phyloP scores from a whole-genome alignment of 2,797 vertebrate species.

The Xiphophorus birchmanni region DNA sequence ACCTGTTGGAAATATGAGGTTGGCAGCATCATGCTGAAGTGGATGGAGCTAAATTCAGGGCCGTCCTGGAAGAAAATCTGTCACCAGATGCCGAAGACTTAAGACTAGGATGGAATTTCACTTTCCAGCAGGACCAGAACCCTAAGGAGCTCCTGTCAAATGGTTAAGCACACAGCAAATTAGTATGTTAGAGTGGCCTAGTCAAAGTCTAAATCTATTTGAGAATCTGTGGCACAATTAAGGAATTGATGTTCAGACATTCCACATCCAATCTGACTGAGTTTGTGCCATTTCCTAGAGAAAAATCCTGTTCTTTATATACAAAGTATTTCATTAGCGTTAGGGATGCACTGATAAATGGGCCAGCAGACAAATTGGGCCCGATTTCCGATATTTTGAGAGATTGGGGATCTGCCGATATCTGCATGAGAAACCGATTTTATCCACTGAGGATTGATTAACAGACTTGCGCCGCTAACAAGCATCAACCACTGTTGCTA shows the following conservation, averaged over 20 bases:
- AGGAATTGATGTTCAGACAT: not conserved
- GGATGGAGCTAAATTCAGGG: not conserved
- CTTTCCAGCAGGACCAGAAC: not conserved
- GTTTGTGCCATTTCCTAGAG: not conserved
- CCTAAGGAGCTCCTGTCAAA: not conserved
- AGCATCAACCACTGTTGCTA: too few relatives aligned
- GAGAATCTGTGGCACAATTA: not conserved
- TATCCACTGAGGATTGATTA: too few relatives aligned
- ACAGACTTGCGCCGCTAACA: too few relatives aligned
- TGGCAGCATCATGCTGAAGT: not conserved
- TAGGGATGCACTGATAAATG: too few relatives aligned
- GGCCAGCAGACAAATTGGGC: too few relatives aligned
- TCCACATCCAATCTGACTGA: not conserved
- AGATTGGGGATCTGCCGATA: too few relatives aligned
- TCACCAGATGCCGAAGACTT: not conserved
- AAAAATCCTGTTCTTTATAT: not conserved
- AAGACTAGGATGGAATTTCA: not conserved
- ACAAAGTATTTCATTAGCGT: not conserved
- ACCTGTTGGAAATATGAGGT: not conserved
- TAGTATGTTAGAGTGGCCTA: not conserved
- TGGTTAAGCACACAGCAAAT: not conserved
- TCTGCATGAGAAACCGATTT: too few relatives aligned
- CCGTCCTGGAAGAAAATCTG: not conserved
- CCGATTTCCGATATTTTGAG: too few relatives aligned
- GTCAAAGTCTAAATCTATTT: not conserved